Conservation (phyloP, 2,888 invertebrate genomes). For the Asteroscopus sphinx region DNA sequence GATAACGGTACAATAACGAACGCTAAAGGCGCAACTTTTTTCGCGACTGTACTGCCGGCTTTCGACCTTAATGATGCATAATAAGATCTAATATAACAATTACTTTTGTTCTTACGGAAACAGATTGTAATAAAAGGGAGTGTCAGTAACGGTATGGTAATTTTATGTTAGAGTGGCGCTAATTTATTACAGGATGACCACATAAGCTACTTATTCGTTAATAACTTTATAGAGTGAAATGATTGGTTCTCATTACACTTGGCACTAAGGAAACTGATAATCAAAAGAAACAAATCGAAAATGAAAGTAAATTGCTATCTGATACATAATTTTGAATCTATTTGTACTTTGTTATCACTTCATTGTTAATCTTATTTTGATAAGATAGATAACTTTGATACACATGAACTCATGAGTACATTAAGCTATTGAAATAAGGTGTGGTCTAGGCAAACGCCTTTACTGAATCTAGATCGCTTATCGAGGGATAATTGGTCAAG, state of each 20-base stretch:
- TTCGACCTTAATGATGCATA: conserved; percentile 52
- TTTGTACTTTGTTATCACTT: conserved; percentile 7
- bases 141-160: conserved; percentile 19
- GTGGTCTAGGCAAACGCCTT: conserved; percentile 48
- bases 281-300: conserved; percentile 6
- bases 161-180: conserved; percentile 1
- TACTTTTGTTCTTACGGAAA: conserved; percentile 18
- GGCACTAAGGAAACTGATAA: background rate
- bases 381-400: conserved; percentile 28
- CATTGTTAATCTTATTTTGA: conserved; percentile 26
- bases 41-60: conserved; percentile 52
- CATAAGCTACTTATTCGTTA: background rate
- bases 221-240: background rate
- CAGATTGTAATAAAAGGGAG: conserved; percentile 15
- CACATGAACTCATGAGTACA: conserved; percentile 2
- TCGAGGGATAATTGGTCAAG: conserved; percentile 48
- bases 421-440: conserved; percentile 33
- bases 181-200: background rate
- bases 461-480: conserved; percentile 50
- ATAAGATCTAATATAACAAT: conserved; percentile 53
- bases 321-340: too few species aligned
- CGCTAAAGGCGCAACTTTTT: conserved; percentile 62
- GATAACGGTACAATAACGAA: conserved; percentile 77
- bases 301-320: conserved; percentile 19
- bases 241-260: too few species aligned